A percentile compares a stretch with the other conserved stretches of the same genome.
phyloP scores from a whole-genome alignment of 2,888 invertebrate species.

The Tanaodytes sp. region DNA sequence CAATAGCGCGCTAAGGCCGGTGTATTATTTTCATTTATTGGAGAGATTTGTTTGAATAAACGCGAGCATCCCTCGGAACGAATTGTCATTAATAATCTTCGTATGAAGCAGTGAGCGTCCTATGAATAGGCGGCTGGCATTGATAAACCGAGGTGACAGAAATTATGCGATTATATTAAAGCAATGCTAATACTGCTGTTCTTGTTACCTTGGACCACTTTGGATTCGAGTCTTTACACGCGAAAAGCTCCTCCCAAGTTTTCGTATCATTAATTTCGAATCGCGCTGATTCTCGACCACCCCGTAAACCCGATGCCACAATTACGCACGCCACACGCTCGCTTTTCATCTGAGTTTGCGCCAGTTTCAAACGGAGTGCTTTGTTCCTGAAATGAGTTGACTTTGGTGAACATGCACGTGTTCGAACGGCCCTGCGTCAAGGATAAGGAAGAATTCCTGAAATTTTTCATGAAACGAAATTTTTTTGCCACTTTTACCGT shows the following conservation, averaged over 20 bases:
- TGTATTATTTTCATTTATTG: conserved; percentile 47
- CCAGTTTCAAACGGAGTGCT: too few relatives aligned
- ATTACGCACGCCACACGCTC: too few relatives aligned
- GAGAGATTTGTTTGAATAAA: conserved; percentile 45
- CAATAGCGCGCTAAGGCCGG: conserved; percentile 33
- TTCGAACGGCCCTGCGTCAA: too few relatives aligned
- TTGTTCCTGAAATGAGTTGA: too few relatives aligned
- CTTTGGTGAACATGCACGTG: too few relatives aligned
- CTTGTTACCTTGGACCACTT: conserved; percentile 46
- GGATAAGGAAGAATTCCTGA: too few relatives aligned
- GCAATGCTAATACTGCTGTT: conserved; percentile 32
- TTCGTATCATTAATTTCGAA: conserved; percentile 9
- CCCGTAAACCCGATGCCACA: too few relatives aligned
- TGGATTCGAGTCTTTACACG: conserved; percentile 7
- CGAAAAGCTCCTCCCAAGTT: conserved; percentile 3
- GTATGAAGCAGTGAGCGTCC: conserved; percentile 22
- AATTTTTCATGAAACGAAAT: too few relatives aligned
- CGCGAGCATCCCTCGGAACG: conserved; percentile 41
- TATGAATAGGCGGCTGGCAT: conserved; percentile 49
- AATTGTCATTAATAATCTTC: conserved; percentile 47
- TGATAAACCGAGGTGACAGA: conserved; percentile 51
- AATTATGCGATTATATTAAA: conserved; percentile 48
- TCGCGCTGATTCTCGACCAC: conserved; percentile 2
- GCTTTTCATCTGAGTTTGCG: too few relatives aligned
- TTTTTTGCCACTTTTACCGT: too few relatives aligned